These are phyloP conservation scores for Zoanthus solanderi DNA, from an alignment of 92 coral and sea anemone species.

Conservation along the genomic window DNA sequence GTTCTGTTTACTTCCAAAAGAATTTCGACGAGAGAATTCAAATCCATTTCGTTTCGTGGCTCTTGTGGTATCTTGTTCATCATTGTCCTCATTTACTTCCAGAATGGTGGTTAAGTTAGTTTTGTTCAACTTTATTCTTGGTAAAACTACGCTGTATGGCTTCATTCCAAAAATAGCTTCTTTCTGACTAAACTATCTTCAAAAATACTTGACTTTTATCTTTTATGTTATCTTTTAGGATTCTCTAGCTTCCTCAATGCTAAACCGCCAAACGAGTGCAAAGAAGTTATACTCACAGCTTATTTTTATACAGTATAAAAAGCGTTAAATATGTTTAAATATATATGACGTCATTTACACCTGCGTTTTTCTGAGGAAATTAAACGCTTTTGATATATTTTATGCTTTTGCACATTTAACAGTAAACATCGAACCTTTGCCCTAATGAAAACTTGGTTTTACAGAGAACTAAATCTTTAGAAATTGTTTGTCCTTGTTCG, in stretches of 20 bases:
- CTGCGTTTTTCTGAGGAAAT: neutral
- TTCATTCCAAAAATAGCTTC: neutral
- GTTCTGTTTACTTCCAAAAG: slow-evolving; percentile 13
- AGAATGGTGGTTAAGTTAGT: slow-evolving; percentile 17
- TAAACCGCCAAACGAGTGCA: neutral
- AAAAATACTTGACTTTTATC: neutral
- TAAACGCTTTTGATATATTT: neutral
- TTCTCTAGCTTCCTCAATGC: neutral
- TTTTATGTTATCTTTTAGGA: neutral
- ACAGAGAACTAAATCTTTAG: neutral
- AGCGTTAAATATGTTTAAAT: neutral
- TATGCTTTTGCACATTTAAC: neutral
- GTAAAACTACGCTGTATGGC: neutral
- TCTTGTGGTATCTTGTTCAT: neutral
- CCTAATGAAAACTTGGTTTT: neutral
- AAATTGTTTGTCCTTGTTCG: neutral
- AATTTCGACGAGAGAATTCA: slow-evolving; percentile 12
- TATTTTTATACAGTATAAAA: neutral
- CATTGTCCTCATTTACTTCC: slow-evolving; percentile 22
- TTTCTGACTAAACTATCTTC: neutral
- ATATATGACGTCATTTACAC: slow-evolving; percentile 25
- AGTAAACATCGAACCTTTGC: neutral
- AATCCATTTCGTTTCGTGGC: neutral
- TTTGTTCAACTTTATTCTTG: neutral
- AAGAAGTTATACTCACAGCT: neutral